These are phyloP conservation scores for Styela clava DNA, from an alignment of 23 tunicate genomes.

Conservation along the genomic window DNA sequence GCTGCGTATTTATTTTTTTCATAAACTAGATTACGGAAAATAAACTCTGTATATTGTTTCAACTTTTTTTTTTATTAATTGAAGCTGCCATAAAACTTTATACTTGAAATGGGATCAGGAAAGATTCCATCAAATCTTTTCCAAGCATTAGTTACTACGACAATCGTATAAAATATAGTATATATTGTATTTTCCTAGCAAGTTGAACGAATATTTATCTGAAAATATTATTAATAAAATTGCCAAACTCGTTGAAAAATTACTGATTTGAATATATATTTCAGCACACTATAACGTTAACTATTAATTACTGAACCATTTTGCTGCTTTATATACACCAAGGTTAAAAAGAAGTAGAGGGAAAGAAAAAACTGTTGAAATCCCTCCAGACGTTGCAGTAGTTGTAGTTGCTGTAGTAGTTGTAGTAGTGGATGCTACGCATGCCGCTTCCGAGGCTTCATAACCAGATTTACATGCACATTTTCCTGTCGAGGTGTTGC, in stretches of 20 bases:
- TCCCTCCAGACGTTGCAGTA: background rate
- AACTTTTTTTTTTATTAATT: too few species aligned
- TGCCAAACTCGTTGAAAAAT: background rate
- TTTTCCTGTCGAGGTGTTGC: background rate
- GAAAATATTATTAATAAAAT: too few species aligned
- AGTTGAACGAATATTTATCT: background rate
- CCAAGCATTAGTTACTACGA: too few species aligned
- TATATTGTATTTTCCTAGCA: too few species aligned
- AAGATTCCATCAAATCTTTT: too few species aligned
- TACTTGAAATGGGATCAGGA: too few species aligned
- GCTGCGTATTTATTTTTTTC: too few species aligned
- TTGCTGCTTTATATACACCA: background rate
- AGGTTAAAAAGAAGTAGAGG: background rate
- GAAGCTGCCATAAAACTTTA: too few species aligned
- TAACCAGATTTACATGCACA: background rate
- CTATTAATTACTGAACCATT: background rate
- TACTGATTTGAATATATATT: background rate
- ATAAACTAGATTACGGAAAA: too few species aligned
- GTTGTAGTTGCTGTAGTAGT: background rate
- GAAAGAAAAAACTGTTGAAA: background rate
- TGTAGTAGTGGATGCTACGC: background rate
- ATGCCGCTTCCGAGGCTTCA: background rate
- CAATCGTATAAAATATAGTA: too few species aligned
- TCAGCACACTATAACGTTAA: background rate
- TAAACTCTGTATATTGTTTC: too few species aligned